phyloP scores from a whole-genome alignment of 2,888 invertebrate species.

The Temnothorax unifasciatus region DNA sequence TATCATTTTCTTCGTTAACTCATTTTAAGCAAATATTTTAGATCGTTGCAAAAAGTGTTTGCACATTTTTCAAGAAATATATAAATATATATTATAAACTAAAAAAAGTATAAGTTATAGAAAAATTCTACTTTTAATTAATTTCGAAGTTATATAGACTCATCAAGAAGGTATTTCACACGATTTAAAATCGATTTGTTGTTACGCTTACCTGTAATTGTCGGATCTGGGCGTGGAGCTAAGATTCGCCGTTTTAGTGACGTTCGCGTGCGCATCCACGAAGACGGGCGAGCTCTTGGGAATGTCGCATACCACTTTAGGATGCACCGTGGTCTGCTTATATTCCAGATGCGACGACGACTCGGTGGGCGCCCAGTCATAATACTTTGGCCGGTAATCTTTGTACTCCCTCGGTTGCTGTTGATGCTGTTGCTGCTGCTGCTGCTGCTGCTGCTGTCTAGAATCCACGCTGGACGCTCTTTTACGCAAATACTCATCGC shows the following conservation, averaged over 20 bases:
- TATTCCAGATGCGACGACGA: slow-evolving; percentile 77
- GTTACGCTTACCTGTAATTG: slow-evolving; percentile 89
- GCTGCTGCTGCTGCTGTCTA: slow-evolving; percentile 85
- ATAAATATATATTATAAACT: neutral
- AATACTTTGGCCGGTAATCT: slow-evolving; percentile 86
- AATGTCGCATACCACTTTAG: slow-evolving; percentile 88
- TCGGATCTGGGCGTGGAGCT: slow-evolving; percentile 86
- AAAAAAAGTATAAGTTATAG: neutral
- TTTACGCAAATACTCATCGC: slow-evolving; percentile 79
- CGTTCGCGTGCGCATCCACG: slow-evolving; percentile 78
- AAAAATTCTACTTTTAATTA: neutral
- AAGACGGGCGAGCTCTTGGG: slow-evolving; percentile 86
- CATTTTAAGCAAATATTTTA: neutral
- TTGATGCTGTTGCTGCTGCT: slow-evolving; percentile 60
- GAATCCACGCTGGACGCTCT: slow-evolving; percentile 80
- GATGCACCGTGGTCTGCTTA: slow-evolving; percentile 87
- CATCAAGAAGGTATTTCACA: neutral
- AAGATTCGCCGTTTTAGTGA: slow-evolving; percentile 74
- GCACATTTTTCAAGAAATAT: neutral
- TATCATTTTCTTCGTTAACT: neutral
- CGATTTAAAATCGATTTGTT: slow-evolving; percentile 1
- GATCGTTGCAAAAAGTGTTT: neutral
- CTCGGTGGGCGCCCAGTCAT: slow-evolving; percentile 79
- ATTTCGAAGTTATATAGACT: neutral
- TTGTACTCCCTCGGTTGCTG: slow-evolving; percentile 87